phyloP scores from a whole-genome alignment of 2,888 invertebrate species.

The Pammene aurita region DNA sequence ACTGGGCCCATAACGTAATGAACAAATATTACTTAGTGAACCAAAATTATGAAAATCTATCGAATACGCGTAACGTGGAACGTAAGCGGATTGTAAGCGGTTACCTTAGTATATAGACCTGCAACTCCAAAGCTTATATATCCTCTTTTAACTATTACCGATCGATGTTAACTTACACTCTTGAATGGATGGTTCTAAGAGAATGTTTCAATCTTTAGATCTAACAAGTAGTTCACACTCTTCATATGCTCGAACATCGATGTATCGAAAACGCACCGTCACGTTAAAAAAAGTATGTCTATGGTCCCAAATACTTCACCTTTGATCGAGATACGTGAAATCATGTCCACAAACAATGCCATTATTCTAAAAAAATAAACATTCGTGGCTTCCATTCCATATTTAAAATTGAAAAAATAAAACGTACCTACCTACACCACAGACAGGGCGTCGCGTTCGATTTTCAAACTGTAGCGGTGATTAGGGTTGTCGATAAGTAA shows the following conservation, averaged over 20 bases:
- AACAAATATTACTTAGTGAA: no score
- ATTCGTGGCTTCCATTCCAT: conserved; percentile 60
- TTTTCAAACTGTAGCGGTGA: conserved; percentile 64
- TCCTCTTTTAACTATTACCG: background rate
- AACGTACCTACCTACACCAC: conserved; percentile 51
- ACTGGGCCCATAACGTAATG: no score
- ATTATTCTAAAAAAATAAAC: conserved; percentile 77
- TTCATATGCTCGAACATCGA: background rate
- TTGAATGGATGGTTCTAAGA: background rate
- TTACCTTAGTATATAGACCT: background rate
- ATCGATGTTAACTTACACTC: background rate
- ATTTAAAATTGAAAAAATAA: conserved; percentile 65
- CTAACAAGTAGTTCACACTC: conserved; percentile 15
- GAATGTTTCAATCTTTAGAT: background rate
- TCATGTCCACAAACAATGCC: conserved; percentile 79
- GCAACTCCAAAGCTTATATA: no score
- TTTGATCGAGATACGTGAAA: conserved; percentile 70
- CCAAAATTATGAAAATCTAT: no score
- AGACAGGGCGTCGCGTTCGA: conserved; percentile 70
- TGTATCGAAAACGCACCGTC: conserved; percentile 61
- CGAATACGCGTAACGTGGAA: no score
- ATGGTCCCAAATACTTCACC: conserved; percentile 65
- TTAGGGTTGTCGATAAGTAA: conserved; percentile 55
- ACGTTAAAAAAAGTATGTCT: conserved; percentile 58
- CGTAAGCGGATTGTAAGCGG: no score